Conservation (phyloP, 2,113 vertebrate genomes). For the Psittacara wagleri region DNA sequence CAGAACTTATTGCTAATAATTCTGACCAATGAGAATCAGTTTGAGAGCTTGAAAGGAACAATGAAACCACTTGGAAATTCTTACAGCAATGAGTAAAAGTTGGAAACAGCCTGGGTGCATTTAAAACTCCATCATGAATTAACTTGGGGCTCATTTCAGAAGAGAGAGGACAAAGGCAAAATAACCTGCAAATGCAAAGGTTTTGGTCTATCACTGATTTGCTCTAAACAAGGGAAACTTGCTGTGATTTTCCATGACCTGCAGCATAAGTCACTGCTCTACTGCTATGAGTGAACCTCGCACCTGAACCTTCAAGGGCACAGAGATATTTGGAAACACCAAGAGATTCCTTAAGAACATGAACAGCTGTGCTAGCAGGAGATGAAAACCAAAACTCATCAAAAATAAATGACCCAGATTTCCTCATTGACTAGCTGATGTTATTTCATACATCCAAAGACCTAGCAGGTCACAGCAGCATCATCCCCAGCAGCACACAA, state of each 20-base stretch:
- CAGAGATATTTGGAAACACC: not conserved
- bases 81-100: not conserved
- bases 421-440: not conserved
- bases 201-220: not conserved
- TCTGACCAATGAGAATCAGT: not conserved
- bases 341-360: not conserved
- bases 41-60: not conserved
- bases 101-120: not conserved
- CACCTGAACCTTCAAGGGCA: not conserved
- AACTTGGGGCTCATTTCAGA: not conserved
- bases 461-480: not conserved
- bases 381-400: not conserved
- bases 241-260: not conserved
- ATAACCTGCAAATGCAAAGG: not conserved
- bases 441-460: not conserved
- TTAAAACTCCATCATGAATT: not conserved
- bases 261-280: not conserved
- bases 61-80: not conserved
- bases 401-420: not conserved
- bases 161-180: not conserved
- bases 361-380: not conserved
- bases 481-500: not conserved
- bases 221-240: not conserved
- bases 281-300: fast-evolving
- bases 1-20: not conserved